Evolutionary conservation across 2,113 vertebrate species (phyloP).

Genomic region (Scomber scombrus): DNA sequence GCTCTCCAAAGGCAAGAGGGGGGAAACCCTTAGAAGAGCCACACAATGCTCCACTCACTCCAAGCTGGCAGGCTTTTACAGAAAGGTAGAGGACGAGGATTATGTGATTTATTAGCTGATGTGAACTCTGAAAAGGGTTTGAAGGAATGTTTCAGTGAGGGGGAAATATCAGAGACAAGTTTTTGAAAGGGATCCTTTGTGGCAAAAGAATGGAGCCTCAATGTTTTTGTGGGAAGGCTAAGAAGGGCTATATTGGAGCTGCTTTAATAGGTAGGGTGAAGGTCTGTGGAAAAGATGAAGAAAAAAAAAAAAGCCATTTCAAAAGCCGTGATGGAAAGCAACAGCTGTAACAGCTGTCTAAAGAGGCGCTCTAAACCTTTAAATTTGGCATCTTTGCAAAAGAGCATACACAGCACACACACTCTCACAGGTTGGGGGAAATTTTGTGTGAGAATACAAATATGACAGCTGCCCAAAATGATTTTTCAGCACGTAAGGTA

Average conservation of each 20-base stretch:
- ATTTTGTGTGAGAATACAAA: conserved; percentile 6
- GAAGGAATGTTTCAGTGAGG: conserved; percentile 70
- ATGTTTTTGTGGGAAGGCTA: conserved; percentile 60
- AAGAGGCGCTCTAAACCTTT: conserved; percentile 26
- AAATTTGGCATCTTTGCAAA: conserved; percentile 15
- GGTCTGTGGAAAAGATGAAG: conserved; percentile 40
- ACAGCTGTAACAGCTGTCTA: conserved; percentile 61
- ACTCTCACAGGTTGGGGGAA: neutral
- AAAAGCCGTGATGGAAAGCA: conserved; percentile 56
- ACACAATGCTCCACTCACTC: conserved; percentile 75
- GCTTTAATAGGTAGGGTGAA: conserved; percentile 52
- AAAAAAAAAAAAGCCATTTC: conserved; percentile 40
- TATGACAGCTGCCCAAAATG: conserved; percentile 5
- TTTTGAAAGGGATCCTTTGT: conserved; percentile 78
- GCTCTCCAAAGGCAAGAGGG: conserved; percentile 53
- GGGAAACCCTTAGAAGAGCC: conserved; percentile 57
- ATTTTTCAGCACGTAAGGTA: neutral
- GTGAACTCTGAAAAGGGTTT: conserved; percentile 67
- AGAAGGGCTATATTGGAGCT: conserved; percentile 47
- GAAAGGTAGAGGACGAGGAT: conserved; percentile 72
- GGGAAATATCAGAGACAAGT: conserved; percentile 72
- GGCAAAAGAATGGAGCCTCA: conserved; percentile 61
- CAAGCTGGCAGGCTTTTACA: conserved; percentile 39
- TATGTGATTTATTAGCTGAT: conserved; percentile 80
- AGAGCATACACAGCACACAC: neutral